Evolutionary conservation across 1,140 invertebrate genomes (phyloP).

Genomic region (Brevipalpus yothersi): DNA sequence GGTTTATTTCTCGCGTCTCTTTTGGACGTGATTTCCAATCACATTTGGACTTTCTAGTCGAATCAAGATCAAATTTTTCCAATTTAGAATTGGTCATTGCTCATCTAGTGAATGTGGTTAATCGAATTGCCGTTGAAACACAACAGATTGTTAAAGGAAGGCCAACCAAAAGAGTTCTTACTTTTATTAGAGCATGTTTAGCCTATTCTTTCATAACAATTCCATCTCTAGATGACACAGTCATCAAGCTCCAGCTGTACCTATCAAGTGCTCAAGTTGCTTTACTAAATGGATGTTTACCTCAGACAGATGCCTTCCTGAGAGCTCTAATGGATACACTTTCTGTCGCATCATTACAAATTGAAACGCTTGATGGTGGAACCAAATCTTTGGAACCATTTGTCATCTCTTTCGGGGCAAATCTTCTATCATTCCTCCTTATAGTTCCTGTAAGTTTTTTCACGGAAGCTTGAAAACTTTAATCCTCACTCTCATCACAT

Average conservation of each 20-base stretch:
- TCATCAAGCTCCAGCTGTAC: slow-evolving; percentile 53
- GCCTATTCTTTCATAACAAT: slow-evolving; percentile 87
- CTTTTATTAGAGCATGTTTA: slow-evolving; percentile 74
- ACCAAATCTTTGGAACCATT: slow-evolving; percentile 40
- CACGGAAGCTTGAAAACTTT: slow-evolving; percentile 3
- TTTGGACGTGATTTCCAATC: slow-evolving; percentile 46
- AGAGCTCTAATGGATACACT: slow-evolving; percentile 57
- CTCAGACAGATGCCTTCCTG: slow-evolving; percentile 81
- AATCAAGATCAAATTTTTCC: slow-evolving; percentile 58
- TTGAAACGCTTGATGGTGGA: slow-evolving; percentile 44
- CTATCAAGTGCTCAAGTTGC: slow-evolving; percentile 65
- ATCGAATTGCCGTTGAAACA: slow-evolving; percentile 45
- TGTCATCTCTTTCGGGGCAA: slow-evolving; percentile 33
- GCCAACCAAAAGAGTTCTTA: slow-evolving; percentile 46
- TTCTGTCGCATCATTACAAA: slow-evolving; percentile 30
- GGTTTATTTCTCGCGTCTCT: slow-evolving; percentile 47
- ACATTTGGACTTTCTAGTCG: slow-evolving; percentile 69
- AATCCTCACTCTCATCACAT: slow-evolving; percentile 1
- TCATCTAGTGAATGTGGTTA: slow-evolving; percentile 36
- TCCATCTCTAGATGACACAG: slow-evolving; percentile 55
- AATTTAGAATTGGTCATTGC: slow-evolving; percentile 60
- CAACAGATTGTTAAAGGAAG: slow-evolving; percentile 41
- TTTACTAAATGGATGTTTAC: slow-evolving; percentile 62
- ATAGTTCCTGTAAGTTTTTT: slow-evolving; percentile 45
- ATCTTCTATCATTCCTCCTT: slow-evolving; percentile 57